These are phyloP conservation scores for Eptatretus atami DNA, from an alignment of 2,797 vertebrate species.

Conservation along the genomic window DNA sequence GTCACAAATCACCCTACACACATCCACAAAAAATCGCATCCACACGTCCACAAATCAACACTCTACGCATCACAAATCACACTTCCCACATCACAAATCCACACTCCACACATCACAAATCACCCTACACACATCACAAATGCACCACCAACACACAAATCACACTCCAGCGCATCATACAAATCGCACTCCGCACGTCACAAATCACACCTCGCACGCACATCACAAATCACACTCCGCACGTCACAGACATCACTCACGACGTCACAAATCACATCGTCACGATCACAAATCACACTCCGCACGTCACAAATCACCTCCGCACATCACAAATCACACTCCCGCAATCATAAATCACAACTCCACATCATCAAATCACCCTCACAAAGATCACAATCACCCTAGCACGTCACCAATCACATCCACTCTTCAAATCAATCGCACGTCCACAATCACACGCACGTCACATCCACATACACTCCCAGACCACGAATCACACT, in stretches of 20 bases:
- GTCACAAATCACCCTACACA: slow-evolving; percentile 8
- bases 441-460: background rate
- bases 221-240: background rate
- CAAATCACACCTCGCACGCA: too few relatives aligned
- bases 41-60: background rate
- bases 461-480: background rate
- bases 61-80: too few relatives aligned
- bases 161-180: background rate
- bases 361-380: background rate
- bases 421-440: background rate
- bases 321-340: too few relatives aligned
- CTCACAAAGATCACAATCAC: background rate
- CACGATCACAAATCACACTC: too few relatives aligned
- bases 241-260: too few relatives aligned
- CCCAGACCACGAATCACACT: background rate
- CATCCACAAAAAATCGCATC: background rate
- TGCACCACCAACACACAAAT: background rate
- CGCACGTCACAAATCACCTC: too few relatives aligned
- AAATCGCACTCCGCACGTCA: background rate
- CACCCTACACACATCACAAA: background rate
- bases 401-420: background rate
- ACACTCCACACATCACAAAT: background rate
- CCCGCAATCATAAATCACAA: background rate
- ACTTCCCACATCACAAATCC: background rate
- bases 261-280: too few relatives aligned